Evolutionary conservation across 2,888 invertebrate species (phyloP).

Genomic region (Osmoderma eremita): DNA sequence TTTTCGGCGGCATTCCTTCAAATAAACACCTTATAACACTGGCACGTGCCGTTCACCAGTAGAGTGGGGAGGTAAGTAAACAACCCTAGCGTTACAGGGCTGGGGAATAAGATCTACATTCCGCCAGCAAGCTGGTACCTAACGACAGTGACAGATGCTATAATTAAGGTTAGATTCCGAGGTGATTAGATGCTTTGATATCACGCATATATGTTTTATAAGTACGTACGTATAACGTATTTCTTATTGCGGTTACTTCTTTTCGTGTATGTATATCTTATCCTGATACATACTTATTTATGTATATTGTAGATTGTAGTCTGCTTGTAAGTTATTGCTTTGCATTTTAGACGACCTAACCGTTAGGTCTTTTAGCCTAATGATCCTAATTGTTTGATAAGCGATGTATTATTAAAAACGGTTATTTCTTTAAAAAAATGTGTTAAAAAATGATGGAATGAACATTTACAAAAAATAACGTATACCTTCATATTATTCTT

Average conservation of each 20-base stretch:
- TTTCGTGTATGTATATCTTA: background rate
- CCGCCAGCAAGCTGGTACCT: slow-evolving; percentile 48
- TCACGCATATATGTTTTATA: slow-evolving; percentile 50
- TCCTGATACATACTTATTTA: no score
- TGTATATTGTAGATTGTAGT: no score
- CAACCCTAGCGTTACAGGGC: slow-evolving; percentile 48
- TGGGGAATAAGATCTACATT: slow-evolving; percentile 46
- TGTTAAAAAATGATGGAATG: no score
- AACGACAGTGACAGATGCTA: slow-evolving; percentile 59
- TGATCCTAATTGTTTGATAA: background rate
- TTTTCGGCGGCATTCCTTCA: slow-evolving; percentile 59
- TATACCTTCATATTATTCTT: no score
- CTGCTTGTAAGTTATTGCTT: background rate
- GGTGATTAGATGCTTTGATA: slow-evolving; percentile 16
- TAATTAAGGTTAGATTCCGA: slow-evolving; percentile 54
- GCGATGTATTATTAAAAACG: no score
- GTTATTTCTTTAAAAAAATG: no score
- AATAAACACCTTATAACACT: slow-evolving; percentile 58
- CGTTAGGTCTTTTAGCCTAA: background rate
- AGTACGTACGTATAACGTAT: background rate
- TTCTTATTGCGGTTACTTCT: background rate
- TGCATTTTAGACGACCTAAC: background rate
- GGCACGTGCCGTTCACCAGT: slow-evolving; percentile 54
- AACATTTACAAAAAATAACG: no score
- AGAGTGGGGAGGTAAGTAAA: slow-evolving; percentile 47